Evolutionary conservation across 2,888 invertebrate genomes (phyloP).

Genomic region (Chironomus tentans): DNA sequence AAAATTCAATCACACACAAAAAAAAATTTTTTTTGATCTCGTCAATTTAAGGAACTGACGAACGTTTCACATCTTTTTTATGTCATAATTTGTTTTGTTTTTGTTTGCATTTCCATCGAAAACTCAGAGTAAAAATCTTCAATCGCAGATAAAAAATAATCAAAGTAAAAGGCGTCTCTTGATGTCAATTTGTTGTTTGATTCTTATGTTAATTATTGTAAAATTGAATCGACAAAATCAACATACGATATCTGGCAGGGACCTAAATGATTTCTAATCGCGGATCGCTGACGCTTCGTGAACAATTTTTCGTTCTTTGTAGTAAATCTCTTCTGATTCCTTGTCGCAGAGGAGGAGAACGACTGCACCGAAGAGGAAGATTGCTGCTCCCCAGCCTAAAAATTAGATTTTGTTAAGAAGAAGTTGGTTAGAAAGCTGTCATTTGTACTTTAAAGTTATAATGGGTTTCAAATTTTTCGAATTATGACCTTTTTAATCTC

Average conservation of each 20-base stretch:
- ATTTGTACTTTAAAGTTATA: no score
- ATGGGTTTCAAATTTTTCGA: no score
- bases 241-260: constrained; percentile 24
- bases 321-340: constrained; percentile 95
- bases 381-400: constrained; percentile 83
- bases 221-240: constrained; percentile 2
- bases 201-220: background rate
- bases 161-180: constrained; percentile 18
- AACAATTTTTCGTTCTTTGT: constrained; percentile 89
- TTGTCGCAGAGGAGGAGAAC: constrained; percentile 92
- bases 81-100: background rate
- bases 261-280: constrained; percentile 20
- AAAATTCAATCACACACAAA: background rate
- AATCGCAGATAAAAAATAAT: constrained; percentile 21
- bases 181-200: background rate
- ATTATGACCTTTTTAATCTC: no score
- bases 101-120: background rate
- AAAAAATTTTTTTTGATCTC: background rate
- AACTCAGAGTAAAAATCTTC: constrained; percentile 14
- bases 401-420: background rate
- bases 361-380: constrained; percentile 90
- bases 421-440: no score
- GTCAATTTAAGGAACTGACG: no score
- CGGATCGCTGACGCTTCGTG: constrained; percentile 37
- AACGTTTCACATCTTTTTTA: background rate